These are phyloP conservation scores for Rhinolophus sinicus DNA, from an alignment of 2,113 vertebrate species.

Conservation along the genomic window DNA sequence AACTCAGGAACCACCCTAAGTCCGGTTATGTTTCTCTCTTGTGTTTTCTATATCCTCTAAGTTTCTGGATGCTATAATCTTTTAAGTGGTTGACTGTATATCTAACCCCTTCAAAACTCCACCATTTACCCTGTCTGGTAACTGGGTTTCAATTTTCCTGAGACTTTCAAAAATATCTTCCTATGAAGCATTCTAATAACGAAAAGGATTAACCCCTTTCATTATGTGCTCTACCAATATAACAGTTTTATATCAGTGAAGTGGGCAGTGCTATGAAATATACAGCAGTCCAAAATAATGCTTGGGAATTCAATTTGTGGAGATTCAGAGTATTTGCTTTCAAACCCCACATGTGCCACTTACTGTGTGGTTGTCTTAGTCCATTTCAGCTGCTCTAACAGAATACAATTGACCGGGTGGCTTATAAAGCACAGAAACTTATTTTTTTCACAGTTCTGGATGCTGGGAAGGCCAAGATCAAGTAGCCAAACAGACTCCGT, in stretches of 20 bases:
- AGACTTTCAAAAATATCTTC: neutral
- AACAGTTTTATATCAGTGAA: neutral
- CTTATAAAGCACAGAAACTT: neutral
- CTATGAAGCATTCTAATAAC: neutral
- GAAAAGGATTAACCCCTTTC: neutral
- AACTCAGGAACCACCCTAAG: neutral
- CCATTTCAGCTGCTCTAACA: neutral
- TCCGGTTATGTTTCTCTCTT: neutral
- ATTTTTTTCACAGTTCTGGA: neutral
- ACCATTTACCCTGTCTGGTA: neutral
- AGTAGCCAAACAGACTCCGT: neutral
- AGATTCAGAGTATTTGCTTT: neutral
- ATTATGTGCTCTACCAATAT: neutral
- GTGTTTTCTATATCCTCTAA: neutral
- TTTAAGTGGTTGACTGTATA: neutral
- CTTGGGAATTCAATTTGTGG: too few species aligned
- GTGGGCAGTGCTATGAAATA: fast-evolving
- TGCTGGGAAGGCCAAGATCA: neutral
- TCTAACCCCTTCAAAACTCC: neutral
- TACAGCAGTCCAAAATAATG: neutral
- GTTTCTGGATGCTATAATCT: neutral
- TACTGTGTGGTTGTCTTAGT: neutral
- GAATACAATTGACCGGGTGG: neutral
- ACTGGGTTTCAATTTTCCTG: neutral
- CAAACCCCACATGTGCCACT: neutral